Conservation (phyloP, 2,797 vertebrate species). For the Dallia pectoralis region DNA sequence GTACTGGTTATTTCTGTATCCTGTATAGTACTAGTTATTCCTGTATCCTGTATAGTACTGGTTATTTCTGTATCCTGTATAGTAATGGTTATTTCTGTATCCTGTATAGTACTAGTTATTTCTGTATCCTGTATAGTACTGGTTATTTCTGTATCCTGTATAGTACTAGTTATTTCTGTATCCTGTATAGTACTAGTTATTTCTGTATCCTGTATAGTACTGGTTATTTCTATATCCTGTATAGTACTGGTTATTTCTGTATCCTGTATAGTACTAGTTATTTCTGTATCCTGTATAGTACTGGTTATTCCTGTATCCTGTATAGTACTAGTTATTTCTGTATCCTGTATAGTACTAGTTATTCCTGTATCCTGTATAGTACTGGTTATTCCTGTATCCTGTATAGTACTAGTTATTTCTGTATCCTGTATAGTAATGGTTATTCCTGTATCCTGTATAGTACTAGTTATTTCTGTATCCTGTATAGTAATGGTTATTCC, state of each 20-base stretch:
- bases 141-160: too few species aligned
- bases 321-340: background rate
- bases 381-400: background rate
- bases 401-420: too few species aligned
- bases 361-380: background rate
- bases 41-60: background rate
- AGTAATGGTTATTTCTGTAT: too few species aligned
- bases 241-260: too few species aligned
- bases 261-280: background rate
- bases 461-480: too few species aligned
- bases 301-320: too few species aligned
- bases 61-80: conserved; percentile 43
- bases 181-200: too few species aligned
- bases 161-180: background rate
- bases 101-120: background rate
- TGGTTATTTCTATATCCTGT: conserved; percentile 1
- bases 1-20: background rate
- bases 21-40: too few species aligned
- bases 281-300: conserved; percentile 49
- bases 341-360: too few species aligned
- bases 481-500: background rate
- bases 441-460: conserved; percentile 46
- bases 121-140: conserved; percentile 51
- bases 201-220: background rate
- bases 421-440: background rate